Evolutionary conservation across 2,797 vertebrate species (phyloP), one percentile per base, ranked within the genome.

Genomic region (Falco naumanni): DNA sequence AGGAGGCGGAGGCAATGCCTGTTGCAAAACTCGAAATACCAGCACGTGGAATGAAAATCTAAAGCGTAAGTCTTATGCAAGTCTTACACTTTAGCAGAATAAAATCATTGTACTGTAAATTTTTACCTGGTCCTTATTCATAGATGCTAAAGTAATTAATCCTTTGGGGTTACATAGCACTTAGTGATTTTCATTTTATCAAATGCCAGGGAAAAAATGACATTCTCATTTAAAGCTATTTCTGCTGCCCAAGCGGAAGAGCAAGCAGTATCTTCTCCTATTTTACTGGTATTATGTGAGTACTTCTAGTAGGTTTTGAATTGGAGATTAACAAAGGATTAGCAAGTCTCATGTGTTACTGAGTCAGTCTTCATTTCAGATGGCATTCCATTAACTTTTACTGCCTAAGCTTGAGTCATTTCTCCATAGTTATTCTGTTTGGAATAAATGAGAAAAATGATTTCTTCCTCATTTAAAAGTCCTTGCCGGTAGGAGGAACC

Each of bases 281-380:
- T 87, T 93, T 83, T 16, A 10, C 45, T 87, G 65, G 10, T 92
- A 60, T 56, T 89, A 26, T 11, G 9, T 16, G 77, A 87, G 56
- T 57, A 47, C 37, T 79, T 87, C 18, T 86, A 6, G 68, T 87
- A 56, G 48, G 29, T 75, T 89, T 90, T 76, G 33, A 82, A 69
- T 54, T 74, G 51, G 66, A 87, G 64, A 92, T 90, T 50, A 93
- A 56, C 39, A 57, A 87, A 85, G 83, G 64, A 94, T 85, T 72
- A 85, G 88, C 60, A 87, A 74, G 70, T 89, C 88, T 95, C 57
- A 77, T 31, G 31, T 91, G 94, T 78, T 93, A 69, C 78, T 91
- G 92, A 95, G 84, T 94, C 93, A 95, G 83, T 89, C 89, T 76
- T 93, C 53, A 43, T 80, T 94, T 95, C 77, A 70, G 57, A 89